Evolutionary conservation across 2,113 vertebrate genomes (phyloP).

Genomic region (Setophaga kirtlandii): DNA sequence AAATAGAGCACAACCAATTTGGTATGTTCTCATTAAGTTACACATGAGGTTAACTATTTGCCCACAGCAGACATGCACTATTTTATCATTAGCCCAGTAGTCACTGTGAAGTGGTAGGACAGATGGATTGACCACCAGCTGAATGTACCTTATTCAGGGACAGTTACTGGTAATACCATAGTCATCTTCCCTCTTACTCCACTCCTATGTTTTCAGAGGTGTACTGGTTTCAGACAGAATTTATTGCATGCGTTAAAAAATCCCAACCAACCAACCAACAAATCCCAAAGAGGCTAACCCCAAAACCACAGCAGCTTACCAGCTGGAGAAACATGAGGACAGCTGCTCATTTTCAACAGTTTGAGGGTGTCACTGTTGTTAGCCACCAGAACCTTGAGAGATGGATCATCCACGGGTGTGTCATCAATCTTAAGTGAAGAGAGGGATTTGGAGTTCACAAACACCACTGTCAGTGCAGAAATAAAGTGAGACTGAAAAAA

Average conservation of each 20-base stretch:
- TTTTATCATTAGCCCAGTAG: not conserved
- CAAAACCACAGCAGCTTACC: conserved; percentile 63
- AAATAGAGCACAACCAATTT: not conserved
- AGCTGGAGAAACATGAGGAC: conserved; percentile 89
- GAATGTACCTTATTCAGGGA: not conserved
- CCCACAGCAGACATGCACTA: not conserved
- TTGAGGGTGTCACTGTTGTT: conserved; percentile 96
- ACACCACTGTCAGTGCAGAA: conserved; percentile 96
- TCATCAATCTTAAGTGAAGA: conserved; percentile 97
- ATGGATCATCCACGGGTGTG: conserved; percentile 95
- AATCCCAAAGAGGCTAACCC: not conserved
- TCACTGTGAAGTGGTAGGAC: not conserved
- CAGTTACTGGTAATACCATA: not conserved
- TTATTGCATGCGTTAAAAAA: not conserved
- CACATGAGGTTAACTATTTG: not conserved
- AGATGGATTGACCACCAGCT: not conserved
- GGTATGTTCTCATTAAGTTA: not conserved
- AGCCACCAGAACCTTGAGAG: conserved; percentile 94
- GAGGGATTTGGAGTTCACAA: conserved; percentile 97
- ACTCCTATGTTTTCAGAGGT: not conserved
- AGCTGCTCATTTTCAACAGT: conserved; percentile 97
- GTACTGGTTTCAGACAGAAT: not conserved
- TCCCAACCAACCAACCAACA: not conserved
- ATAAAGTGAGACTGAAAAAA: conserved; percentile 86
- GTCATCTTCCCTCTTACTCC: not conserved